Evolutionary conservation across 1,140 invertebrate species (phyloP).

Genomic region (Orius laevigatus): DNA sequence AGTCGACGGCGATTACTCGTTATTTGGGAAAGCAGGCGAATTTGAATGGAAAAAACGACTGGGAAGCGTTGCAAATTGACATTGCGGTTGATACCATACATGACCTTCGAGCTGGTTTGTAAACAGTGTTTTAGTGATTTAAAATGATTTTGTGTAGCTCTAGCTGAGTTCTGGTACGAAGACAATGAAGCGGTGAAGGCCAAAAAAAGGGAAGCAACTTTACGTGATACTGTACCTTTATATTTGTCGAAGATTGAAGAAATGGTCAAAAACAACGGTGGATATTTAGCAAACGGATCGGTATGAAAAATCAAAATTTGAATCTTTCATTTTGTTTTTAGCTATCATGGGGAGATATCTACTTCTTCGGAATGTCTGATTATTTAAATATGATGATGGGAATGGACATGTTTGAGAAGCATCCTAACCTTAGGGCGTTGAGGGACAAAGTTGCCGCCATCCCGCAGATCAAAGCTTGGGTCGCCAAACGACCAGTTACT

Average conservation of each 20-base stretch:
- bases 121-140: neutral
- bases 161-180: constrained; percentile 21
- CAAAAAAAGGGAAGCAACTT: constrained; percentile 20
- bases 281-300: constrained; percentile 30
- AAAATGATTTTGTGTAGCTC: constrained; percentile 14
- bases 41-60: constrained; percentile 32
- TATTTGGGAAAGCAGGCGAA: constrained; percentile 34
- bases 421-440: constrained; percentile 27
- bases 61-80: constrained; percentile 47
- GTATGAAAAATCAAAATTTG: constrained; percentile 19
- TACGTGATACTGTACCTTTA: constrained; percentile 29
- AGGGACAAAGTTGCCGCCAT: constrained; percentile 24
- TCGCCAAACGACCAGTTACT: constrained; percentile 26
- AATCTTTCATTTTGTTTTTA: constrained; percentile 18
- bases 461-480: constrained; percentile 27
- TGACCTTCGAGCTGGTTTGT: constrained; percentile 27
- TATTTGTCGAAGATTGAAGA: constrained; percentile 37
- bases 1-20: constrained; percentile 34
- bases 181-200: constrained; percentile 23
- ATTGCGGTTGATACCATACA: constrained; percentile 27
- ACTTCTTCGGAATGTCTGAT: constrained; percentile 40
- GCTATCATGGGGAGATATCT: constrained; percentile 28
- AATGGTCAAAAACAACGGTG: constrained; percentile 29
- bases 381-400: constrained; percentile 38
- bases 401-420: constrained; percentile 36